Evolutionary conservation across 2,888 invertebrate genomes (phyloP).

Genomic region (Chymomyza amoena): DNA sequence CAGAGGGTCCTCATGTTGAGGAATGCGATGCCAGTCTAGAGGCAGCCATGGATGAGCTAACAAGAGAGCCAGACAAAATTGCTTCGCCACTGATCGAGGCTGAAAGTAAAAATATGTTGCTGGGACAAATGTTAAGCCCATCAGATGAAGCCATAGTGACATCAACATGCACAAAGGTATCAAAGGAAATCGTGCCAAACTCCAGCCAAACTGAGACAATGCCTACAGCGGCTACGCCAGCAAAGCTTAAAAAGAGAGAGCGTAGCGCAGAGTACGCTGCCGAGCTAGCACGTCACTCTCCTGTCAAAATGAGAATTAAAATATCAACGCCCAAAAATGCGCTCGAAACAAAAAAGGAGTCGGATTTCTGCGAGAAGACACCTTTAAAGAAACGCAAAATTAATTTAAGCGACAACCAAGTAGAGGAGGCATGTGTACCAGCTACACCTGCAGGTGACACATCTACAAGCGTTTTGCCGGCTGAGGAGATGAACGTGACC

Average conservation of each 20-base stretch:
- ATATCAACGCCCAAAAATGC: background rate
- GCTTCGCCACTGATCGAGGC: background rate
- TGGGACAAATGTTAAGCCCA: constrained; percentile 11
- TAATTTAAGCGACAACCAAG: constrained; percentile 10
- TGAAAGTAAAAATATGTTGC: background rate
- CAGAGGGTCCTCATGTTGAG: constrained; percentile 32
- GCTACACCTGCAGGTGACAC: background rate
- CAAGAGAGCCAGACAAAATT: constrained; percentile 5
- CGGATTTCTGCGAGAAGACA: constrained; percentile 14
- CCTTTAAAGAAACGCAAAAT: constrained; percentile 36
- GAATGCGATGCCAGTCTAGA: constrained; percentile 34
- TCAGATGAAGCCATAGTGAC: constrained; percentile 52
- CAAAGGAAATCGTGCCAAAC: constrained; percentile 35
- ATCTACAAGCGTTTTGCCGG: background rate
- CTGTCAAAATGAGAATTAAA: background rate
- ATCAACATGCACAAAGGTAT: constrained; percentile 47
- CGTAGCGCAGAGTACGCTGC: background rate
- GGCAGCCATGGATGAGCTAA: constrained; percentile 21
- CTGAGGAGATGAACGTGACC: constrained; percentile 29
- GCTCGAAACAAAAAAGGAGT: background rate
- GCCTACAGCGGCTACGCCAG: background rate
- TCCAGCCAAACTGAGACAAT: background rate
- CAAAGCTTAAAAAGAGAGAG: background rate
- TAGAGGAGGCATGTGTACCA: background rate
- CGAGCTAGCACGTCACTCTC: background rate